A percentile compares a stretch with the other conserved stretches of the same genome.
These are phyloP conservation scores for Azorinus chamasolen DNA, from an alignment of 2,888 invertebrate species.

Conservation along the genomic window DNA sequence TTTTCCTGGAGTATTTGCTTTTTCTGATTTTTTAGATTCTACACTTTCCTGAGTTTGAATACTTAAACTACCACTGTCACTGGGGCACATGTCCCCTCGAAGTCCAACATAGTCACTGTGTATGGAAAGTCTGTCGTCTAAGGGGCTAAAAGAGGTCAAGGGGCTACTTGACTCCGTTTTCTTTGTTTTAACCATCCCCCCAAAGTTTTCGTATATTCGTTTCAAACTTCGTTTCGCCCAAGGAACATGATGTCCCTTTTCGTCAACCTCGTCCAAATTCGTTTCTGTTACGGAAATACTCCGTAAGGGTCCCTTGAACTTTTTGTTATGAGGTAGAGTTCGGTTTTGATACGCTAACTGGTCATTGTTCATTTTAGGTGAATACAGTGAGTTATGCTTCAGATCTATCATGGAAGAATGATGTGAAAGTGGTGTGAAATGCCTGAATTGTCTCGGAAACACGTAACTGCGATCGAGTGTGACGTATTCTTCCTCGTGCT, in stretches of 20 bases:
- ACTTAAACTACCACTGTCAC: neutral
- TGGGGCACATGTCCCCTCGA: neutral
- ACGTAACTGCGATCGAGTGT: slow-evolving; percentile 72
- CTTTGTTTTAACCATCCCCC: too few relatives aligned
- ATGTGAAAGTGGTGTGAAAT: slow-evolving; percentile 47
- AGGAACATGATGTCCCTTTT: slow-evolving; percentile 47
- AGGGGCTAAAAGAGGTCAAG: too few relatives aligned
- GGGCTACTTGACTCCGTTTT: too few relatives aligned
- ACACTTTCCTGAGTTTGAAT: slow-evolving; percentile 26
- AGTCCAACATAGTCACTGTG: slow-evolving; percentile 2
- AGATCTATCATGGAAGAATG: slow-evolving; percentile 71
- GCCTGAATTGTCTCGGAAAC: slow-evolving; percentile 47
- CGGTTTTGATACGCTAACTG: slow-evolving; percentile 37
- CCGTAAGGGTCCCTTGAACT: slow-evolving; percentile 47
- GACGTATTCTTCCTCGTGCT: slow-evolving; percentile 72
- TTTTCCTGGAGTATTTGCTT: slow-evolving; percentile 14
- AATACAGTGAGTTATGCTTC: slow-evolving; percentile 63
- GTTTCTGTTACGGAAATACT: slow-evolving; percentile 63
- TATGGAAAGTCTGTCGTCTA: neutral
- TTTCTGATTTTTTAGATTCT: neutral
- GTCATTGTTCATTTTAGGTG: slow-evolving; percentile 61
- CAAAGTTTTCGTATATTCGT: slow-evolving; percentile 70
- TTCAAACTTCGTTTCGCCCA: slow-evolving; percentile 67
- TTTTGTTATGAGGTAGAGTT: slow-evolving; percentile 50
- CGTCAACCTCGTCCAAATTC: slow-evolving; percentile 55